Conservation (phyloP, 2,888 invertebrate species). For the Epinotia nisella region DNA sequence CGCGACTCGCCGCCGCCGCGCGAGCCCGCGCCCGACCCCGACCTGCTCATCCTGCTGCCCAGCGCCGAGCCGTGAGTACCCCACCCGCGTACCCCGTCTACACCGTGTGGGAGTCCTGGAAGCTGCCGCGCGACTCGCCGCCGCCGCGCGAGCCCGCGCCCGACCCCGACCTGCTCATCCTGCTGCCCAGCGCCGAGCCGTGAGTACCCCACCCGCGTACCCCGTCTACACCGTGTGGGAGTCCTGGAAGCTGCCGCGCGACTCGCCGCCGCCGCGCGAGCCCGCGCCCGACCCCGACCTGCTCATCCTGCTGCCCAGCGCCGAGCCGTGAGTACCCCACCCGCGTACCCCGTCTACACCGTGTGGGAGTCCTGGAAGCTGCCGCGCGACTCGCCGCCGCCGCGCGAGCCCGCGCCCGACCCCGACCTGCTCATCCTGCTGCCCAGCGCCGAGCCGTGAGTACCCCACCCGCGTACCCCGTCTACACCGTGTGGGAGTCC, state of each 20-base stretch:
- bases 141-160: slow-evolving; percentile 42
- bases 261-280: slow-evolving; percentile 42
- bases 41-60: too few relatives aligned
- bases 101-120: slow-evolving; percentile 85
- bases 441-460: too few relatives aligned
- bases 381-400: slow-evolving; percentile 50
- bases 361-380: slow-evolving; percentile 88
- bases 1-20: too few relatives aligned
- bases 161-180: slow-evolving; percentile 58
- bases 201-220: slow-evolving; percentile 49
- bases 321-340: slow-evolving; percentile 63
- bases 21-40: too few relatives aligned
- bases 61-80: too few relatives aligned
- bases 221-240: too few relatives aligned
- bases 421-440: too few relatives aligned
- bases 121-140: slow-evolving; percentile 72
- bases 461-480: too few relatives aligned
- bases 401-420: too few relatives aligned
- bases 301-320: slow-evolving; percentile 68
- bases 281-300: slow-evolving; percentile 50
- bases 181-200: slow-evolving; percentile 72
- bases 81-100: too few relatives aligned
- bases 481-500: too few relatives aligned
- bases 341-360: not conserved
- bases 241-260: slow-evolving; percentile 88